These are phyloP conservation scores for Macrosteles quadrilineatus DNA, from an alignment of 1,140 invertebrate species.

Conservation along the genomic window DNA sequence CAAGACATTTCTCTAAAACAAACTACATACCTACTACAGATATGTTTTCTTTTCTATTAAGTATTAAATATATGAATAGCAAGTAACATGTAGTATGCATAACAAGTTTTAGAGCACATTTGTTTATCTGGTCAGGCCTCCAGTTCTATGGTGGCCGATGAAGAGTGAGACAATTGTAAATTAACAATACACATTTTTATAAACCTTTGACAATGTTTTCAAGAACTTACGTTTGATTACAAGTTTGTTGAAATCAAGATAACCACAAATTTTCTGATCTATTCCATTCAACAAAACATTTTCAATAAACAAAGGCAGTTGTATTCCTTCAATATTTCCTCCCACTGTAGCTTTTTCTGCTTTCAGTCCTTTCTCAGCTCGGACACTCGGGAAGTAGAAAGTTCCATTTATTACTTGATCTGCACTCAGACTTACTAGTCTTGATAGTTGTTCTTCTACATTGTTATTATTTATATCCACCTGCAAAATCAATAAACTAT, in stretches of 20 bases:
- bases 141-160: no score
- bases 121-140: no score
- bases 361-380: constrained; percentile 16
- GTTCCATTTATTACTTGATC: background rate
- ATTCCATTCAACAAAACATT: constrained; percentile 43
- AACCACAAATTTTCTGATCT: constrained; percentile 45
- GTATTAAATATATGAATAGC: no score
- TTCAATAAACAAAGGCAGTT: constrained; percentile 39
- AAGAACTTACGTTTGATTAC: background rate
- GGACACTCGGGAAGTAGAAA: background rate
- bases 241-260: constrained; percentile 3
- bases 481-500: constrained; percentile 3
- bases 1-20: no score
- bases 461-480: constrained; percentile 5
- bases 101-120: no score
- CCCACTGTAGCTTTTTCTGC: constrained; percentile 39
- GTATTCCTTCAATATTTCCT: constrained; percentile 43
- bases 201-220: background rate
- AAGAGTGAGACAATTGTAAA: no score
- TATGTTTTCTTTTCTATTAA: no score
- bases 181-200: no score
- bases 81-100: no score
- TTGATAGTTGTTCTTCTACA: background rate
- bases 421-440: constrained; percentile 13
- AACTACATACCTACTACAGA: no score